A percentile compares a stretch with the other conserved stretches of the same genome.
Conservation (phyloP, 1,140 invertebrate species). For the Drosophila micromelanica region DNA sequence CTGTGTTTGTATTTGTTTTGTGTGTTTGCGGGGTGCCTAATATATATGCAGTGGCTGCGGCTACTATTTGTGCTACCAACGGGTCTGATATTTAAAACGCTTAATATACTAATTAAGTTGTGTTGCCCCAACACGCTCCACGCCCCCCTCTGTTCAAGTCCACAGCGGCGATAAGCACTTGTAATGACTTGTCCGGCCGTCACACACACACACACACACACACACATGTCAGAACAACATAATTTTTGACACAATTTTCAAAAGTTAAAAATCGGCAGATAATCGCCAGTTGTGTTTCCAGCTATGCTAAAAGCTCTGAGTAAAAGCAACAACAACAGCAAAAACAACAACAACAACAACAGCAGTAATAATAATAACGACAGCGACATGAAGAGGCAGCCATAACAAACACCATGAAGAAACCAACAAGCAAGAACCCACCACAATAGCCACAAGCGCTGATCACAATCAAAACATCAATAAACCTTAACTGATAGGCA, state of each 20-base stretch:
- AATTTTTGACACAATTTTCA: constrained; percentile 79
- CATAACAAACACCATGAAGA: constrained; percentile 70
- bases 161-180: background rate
- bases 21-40: constrained; percentile 39
- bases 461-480: constrained; percentile 84
- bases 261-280: constrained; percentile 67
- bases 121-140: constrained; percentile 2
- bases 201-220: constrained; percentile 5
- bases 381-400: constrained; percentile 43
- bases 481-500: constrained; percentile 82
- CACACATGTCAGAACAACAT: constrained; percentile 49
- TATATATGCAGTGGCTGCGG: constrained; percentile 35
- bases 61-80: constrained; percentile 42
- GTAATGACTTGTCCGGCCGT: too few species aligned
- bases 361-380: constrained; percentile 33
- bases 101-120: constrained; percentile 78
- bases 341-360: constrained; percentile 4
- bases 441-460: constrained; percentile 68
- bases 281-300: constrained; percentile 47
- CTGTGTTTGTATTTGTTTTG: constrained; percentile 11
- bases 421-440: constrained; percentile 32
- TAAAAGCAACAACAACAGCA: constrained; percentile 7
- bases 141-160: too few species aligned
- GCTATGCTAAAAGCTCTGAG: constrained; percentile 5
- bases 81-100: constrained; percentile 38